Evolutionary conservation across 2,797 vertebrate genomes (phyloP), one percentile per base, ranked within the genome.

Genomic region (Microctenopoma steveboyesi): DNA sequence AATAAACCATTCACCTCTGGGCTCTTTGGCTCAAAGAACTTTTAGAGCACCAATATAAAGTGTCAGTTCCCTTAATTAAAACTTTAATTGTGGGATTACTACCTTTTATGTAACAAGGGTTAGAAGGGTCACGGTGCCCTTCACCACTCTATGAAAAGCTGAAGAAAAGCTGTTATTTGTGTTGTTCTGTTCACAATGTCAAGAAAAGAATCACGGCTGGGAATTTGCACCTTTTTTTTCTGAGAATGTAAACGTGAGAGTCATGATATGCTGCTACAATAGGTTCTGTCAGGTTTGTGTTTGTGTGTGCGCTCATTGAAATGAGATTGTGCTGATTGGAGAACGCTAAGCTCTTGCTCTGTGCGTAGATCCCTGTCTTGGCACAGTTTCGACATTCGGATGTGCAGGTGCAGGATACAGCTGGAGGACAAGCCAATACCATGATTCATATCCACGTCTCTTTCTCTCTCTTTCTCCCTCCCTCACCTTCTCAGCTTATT

Each of bases 11-110:
- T 93, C 92, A 94, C 90, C 84, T 91, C 89, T 79, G 82, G 78
- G 81, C 81, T 86, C 87, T 85, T 79, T 86, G 88, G 76, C 89
- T 91, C 83, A 92, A 91, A 92, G 86, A 78, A 86, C 86, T 86
- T 88, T 91, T 86, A 89, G 77, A 86, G 84, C 84, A 60, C 82
- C 85, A 73, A 89, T 90, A 87, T 90, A 92, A 94, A 93, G 93
- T 93, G 88, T 93, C 90, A 91, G 92, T 87, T 90, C 85, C 86
- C 88, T 94, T 94, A 94, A 94, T 94, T 94, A 93, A 94, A 95
- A 86, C 88, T 93, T 90, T 92, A 93, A 94, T 93, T 93, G 92
- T 82, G 51, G 89, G 90, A 91, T 93, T 92, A 88, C 82, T 81
- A 81, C 78, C 83, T 92, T 47, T 92, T 92, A 90, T 91, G 82